Evolutionary conservation across 2,888 invertebrate genomes (phyloP), one percentile per base, ranked within the genome.

Genomic region (Furcula furcula): DNA sequence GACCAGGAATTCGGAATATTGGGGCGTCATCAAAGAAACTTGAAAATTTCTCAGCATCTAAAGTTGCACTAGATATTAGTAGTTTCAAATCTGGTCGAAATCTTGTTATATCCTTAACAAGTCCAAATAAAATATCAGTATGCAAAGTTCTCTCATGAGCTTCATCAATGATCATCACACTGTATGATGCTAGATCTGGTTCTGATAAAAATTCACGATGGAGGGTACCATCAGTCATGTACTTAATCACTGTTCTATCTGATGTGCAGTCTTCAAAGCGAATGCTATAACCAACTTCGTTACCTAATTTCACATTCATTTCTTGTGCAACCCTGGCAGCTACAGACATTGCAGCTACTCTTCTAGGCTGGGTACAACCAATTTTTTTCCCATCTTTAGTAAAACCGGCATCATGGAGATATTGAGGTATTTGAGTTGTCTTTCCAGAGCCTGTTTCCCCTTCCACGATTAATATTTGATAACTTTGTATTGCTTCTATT

Each of bases 291-390:
- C 95, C 94, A 29, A 96, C 96, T 89, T 96, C 96, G 76, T 95
- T 96, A 30, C 99, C 99, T 14, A 99, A 89, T 85, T 99, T 99
- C 0, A 97, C 95, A 51, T 93, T 93, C 96, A 99, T 97, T 91
- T 99, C 99, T 74, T 99, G 96, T 2, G 99, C 97, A 1, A 99
- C 99, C 74, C 99, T 92, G 2, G 98, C 95, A 11, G 99, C 97
- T 12, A 99, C 99, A n/a, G 98, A 98, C 99, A 99, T 99, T 2
- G 99, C 98, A 12, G 99, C 99, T 1, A 99, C 99, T 76, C 99
- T 90, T 48, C 99, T 90, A 0, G 99, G 99, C 76, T 98, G 98
- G 0, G 99, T 99, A 69, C 99, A 99, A 0, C 98, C 99, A 63
- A 99, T 96, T 79, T 94, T 94, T 86, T 96, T 97, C 20, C 92